phyloP scores from a whole-genome alignment of 2,113 vertebrate genomes.

The Pluvianellus socialis region DNA sequence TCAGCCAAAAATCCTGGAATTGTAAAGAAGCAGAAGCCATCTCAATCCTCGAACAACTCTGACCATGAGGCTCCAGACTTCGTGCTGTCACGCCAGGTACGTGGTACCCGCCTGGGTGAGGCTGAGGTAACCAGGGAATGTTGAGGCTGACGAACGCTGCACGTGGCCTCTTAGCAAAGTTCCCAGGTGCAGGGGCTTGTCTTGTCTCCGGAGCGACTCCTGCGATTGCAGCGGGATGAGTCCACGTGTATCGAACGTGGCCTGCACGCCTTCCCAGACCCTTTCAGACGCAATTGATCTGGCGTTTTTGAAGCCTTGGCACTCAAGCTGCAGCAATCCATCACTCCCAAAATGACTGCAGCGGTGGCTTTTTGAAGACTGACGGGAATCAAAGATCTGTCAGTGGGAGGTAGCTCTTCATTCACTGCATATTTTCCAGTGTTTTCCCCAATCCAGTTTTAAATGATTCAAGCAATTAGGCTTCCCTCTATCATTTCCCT shows the following conservation, averaged over 20 bases:
- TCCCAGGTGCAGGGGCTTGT: background rate
- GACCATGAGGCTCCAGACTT: background rate
- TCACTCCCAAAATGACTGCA: background rate
- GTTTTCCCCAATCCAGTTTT: background rate
- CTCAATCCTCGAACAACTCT: background rate
- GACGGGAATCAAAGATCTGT: background rate
- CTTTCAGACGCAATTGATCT: background rate
- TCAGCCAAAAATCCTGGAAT: background rate
- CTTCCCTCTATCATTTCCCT: background rate
- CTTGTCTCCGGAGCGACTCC: rapidly evolving
- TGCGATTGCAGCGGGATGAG: rapidly evolving
- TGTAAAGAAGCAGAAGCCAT: background rate
- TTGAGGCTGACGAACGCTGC: rapidly evolving
- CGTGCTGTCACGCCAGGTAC: rapidly evolving
- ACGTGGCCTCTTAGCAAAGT: background rate
- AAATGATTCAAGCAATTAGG: background rate
- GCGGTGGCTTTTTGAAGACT: background rate
- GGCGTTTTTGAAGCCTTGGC: background rate
- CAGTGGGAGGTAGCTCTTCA: background rate
- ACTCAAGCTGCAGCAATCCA: background rate
- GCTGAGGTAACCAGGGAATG: rapidly evolving
- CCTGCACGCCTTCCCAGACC: background rate
- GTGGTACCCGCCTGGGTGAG: background rate
- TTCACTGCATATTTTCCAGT: background rate
- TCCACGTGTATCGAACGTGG: rapidly evolving